Evolutionary conservation across 2,797 vertebrate species (phyloP).

Genomic region (Spatula clypeata): DNA sequence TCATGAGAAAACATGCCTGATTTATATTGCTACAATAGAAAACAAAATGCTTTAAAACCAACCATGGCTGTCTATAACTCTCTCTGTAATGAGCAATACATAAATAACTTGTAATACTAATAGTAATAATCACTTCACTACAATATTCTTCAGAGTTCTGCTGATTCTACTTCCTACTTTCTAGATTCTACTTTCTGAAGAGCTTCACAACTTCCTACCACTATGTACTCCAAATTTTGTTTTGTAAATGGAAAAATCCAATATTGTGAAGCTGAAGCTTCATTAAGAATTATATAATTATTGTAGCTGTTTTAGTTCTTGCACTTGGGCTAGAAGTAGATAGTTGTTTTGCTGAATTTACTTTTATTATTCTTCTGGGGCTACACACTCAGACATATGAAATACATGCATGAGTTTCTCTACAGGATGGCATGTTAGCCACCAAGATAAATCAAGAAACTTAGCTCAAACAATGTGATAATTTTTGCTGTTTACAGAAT

Average conservation of each 20-base stretch:
- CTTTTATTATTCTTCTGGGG: neutral
- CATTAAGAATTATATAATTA: neutral
- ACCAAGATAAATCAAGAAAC: neutral
- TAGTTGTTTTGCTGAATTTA: neutral
- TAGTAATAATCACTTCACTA: neutral
- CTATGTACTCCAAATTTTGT: neutral
- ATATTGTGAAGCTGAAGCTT: neutral
- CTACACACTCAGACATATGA: neutral
- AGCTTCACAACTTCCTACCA: neutral
- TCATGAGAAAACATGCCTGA: neutral
- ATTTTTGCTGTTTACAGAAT: neutral
- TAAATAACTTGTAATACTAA: neutral
- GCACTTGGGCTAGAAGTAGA: neutral
- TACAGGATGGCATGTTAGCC: neutral
- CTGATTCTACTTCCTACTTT: too few relatives aligned
- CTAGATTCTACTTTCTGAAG: neutral
- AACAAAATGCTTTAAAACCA: neutral
- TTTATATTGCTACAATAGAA: neutral
- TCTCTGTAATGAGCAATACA: neutral
- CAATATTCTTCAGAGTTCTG: neutral
- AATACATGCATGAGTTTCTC: neutral
- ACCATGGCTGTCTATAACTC: neutral
- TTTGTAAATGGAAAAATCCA: neutral
- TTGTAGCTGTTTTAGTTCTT: neutral
- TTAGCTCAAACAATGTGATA: neutral